Evolutionary conservation across 2,888 invertebrate genomes (phyloP), one percentile per base, ranked within the genome.

Genomic region (Mythimna lalbum): DNA sequence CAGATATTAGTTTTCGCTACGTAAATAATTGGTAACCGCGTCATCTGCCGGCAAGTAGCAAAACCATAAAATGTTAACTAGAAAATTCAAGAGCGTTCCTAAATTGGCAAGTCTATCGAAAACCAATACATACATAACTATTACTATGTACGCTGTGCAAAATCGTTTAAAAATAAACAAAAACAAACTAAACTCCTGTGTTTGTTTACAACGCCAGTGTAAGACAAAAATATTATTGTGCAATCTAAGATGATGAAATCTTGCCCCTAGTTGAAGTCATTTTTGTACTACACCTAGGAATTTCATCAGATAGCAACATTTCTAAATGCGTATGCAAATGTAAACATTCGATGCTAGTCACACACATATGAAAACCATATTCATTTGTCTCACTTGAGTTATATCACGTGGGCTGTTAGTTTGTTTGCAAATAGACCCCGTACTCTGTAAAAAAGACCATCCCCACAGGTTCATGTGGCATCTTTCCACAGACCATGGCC

Each of bases 1-100:
- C 50, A 10, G 7, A 19, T 14, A 14, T 21, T 17, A 1, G 17
- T 36, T 14, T n/a, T 10, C 1, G 12, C 14, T 3, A n/a, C 0
- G 1, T 0, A 0, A 33, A 0, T 2, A 52, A 23, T 53, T 49
- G 4, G 33, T 1, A 63, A 59, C 14, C 81, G 76, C 57, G 90
- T 69, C 90, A 91, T 90, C 93, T 93, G 68, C 76, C 72, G 78
- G 17, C 31, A n/a, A 83, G 49, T 84, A 82, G 86, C 4, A 7
- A 33, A 80, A 86, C 73, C 1, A 62, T 59, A 36, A 17, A n/a
- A 27, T n/a, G 0, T n/a, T 50, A 53, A 36, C 67, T 59, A 65
- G 68, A 78, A 80, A 23, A 43, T 80, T 80, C 80, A 67, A 43
- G 65, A 47, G 0, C 7, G 19, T 10, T 6, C 21, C 19, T 4